Percentiles rank a stretch among this genome's conserved stretches.
These are phyloP conservation scores for Bradypus variegatus DNA, from an alignment of 2,797 vertebrate species.

Conservation along the genomic window DNA sequence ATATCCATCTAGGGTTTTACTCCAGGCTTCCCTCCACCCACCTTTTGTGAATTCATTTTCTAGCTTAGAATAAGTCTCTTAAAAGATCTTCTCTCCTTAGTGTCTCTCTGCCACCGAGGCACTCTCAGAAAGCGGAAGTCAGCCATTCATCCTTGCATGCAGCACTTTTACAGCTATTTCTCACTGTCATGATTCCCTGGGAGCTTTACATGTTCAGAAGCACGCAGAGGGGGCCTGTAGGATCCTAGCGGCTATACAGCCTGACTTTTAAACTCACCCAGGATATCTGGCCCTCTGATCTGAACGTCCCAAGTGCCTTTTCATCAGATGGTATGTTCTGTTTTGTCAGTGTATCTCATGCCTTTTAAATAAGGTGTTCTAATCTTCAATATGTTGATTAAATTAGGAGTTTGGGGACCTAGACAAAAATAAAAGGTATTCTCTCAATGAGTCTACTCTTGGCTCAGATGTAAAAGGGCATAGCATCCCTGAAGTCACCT, in stretches of 20 bases:
- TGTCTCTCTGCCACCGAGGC: not conserved
- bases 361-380: not conserved
- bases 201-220: not conserved
- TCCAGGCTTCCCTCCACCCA: not conserved
- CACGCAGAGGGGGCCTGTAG: not conserved
- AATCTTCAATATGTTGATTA: not conserved
- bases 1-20: not conserved
- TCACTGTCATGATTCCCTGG: not conserved
- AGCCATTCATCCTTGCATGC: not conserved
- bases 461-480: not conserved
- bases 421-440: not conserved
- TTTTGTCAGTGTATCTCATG: not conserved
- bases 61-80: not conserved
- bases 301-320: conserved; percentile 11
- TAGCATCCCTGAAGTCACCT: accelerated
- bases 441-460: not conserved
- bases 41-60: not conserved
- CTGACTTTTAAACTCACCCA: conserved; percentile 41
- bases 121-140: conserved; percentile 39
- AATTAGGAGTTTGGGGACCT: conserved; percentile 10
- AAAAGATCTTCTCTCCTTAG: not conserved
- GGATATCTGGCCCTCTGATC: not conserved
- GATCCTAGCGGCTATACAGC: not conserved
- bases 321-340: not conserved
- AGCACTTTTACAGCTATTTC: not conserved